These are phyloP conservation scores for Trididemnum miniatum DNA, from an alignment of 23 tunicate genomes.

Conservation along the genomic window DNA sequence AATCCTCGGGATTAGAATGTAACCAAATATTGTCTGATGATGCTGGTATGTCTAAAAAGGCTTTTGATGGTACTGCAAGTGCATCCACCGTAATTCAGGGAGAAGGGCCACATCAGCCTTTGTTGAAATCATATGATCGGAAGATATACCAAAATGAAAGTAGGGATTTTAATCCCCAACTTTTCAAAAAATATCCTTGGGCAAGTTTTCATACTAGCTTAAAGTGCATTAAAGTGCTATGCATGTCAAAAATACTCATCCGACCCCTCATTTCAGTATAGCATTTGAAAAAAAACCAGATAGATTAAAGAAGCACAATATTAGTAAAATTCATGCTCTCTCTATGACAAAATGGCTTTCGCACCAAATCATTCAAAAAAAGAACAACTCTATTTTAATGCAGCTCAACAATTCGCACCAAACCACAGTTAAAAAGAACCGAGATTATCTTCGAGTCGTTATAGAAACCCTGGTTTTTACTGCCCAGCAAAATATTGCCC, in stretches of 20 bases:
- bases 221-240: conserved; percentile 22
- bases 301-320: background rate
- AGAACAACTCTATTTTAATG: background rate
- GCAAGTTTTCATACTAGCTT: conserved; percentile 9
- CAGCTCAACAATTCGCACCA: background rate
- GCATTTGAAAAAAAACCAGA: conserved; percentile 28
- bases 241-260: conserved; percentile 8
- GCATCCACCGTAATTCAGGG: background rate
- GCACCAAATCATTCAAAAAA: background rate
- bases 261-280: background rate
- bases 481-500: conserved; percentile 26
- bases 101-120: conserved; percentile 29
- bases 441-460: conserved; percentile 15
- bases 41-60: background rate
- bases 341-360: conserved; percentile 25
- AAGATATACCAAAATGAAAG: background rate
- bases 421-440: background rate
- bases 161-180: conserved; percentile 20
- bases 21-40: background rate
- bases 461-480: conserved; percentile 21
- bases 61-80: background rate
- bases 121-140: conserved; percentile 9
- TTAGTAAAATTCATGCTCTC: background rate
- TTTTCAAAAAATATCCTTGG: conserved; percentile 25
- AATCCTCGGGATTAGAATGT: no score